A percentile compares a stretch with the other conserved stretches of the same genome.
Evolutionary conservation across 2,888 invertebrate species (phyloP).

Genomic region (Onchidella celtica): DNA sequence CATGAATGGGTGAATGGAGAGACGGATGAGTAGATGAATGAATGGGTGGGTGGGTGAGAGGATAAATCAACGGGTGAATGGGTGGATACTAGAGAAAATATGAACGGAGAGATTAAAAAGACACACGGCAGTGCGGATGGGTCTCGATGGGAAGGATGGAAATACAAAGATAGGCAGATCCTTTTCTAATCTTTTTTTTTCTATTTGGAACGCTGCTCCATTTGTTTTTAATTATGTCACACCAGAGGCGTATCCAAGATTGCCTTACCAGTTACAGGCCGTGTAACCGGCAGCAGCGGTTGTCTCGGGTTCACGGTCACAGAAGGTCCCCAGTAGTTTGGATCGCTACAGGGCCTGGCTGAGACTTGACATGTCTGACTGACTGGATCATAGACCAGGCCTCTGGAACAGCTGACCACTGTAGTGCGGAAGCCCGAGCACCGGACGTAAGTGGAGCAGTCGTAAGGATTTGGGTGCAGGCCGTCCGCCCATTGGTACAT

Average conservation of each 20-base stretch:
- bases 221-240: too few species aligned
- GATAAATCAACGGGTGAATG: neutral
- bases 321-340: neutral
- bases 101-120: neutral
- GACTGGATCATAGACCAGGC: conserved; percentile 4
- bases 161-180: too few species aligned
- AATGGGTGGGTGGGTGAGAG: neutral
- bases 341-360: neutral
- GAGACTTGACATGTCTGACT: conserved; percentile 1
- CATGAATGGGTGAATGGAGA: neutral
- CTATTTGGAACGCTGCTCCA: too few species aligned
- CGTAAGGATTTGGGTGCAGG: conserved; percentile 20
- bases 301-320: neutral
- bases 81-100: too few species aligned
- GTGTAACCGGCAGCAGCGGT: too few species aligned
- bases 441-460: conserved; percentile 17
- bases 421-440: conserved; percentile 13
- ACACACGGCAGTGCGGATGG: neutral
- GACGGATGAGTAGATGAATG: neutral
- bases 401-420: neutral
- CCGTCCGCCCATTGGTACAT: neutral
- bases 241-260: too few species aligned
- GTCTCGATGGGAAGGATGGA: too few species aligned
- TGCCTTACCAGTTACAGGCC: too few species aligned
- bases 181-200: too few species aligned